Base-by-base conservation (phyloP, 1,140 invertebrate genomes). In the Glomeris maerens region DNA sequence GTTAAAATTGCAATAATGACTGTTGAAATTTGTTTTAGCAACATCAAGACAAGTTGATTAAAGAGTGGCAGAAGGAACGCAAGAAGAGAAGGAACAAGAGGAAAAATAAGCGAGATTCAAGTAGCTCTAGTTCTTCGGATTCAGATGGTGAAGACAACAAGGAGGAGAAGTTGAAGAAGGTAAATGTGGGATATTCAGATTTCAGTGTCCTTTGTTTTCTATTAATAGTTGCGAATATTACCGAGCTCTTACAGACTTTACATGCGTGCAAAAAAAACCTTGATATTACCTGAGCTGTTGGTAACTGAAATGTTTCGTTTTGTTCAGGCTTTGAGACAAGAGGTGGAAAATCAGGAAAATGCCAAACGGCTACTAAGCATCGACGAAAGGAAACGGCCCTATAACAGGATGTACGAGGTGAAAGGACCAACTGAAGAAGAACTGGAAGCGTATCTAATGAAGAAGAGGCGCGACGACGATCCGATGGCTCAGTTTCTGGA, bases 371-470 rank as follows among this genome's bases (percentile, higher is more conserved):
- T 86, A 0, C 64, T 89, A 41, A 69, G 73, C 14, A 69, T 83
- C 59, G 88, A 93, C 67, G 92, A 97, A 63, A 71, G 90, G 23
- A 92, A 95, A 64, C 69, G 91, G 22, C 78, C 84, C 0, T 97
- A 94, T 63, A 94, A 96, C 63, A 91, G 85, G 58, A 72, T 72
- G 67, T 81, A 78, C 55, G 79, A 84, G 56, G 76, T 78, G 0
- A 82, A 83, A 53, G 81, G 80, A 56, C 86, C 85, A 1, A 84
- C 88, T 0, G 83, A 88, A 51, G 86, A 92, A 59, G 88, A 97
- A 68, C 80, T 95, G 63, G 92, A 96, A 68, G 91, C 90, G 1
- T 96, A 84, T 70, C 78, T 81, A 57, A 81, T 91, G 71, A 94
- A 91, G 64, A 75, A 83, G 23, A 69, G 73, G 50, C 68, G 87